A percentile compares a stretch with the other conserved stretches of the same genome.
These are phyloP conservation scores for Crotalus tigris DNA, from an alignment of 2,113 vertebrate species.

Conservation along the genomic window DNA sequence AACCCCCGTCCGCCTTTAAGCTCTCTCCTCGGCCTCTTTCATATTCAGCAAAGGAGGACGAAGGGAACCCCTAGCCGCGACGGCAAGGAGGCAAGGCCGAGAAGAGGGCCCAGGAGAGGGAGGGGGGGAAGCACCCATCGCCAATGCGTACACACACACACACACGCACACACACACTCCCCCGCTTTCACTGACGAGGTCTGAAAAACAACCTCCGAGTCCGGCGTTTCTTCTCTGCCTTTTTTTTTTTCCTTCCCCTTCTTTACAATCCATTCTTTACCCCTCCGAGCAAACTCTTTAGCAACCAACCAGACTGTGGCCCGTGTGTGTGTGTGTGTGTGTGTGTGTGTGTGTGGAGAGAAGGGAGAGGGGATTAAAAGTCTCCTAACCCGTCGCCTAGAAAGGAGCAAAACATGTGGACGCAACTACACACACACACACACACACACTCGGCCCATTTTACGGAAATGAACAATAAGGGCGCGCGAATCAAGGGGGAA, in stretches of 20 bases:
- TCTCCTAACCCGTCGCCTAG: background rate
- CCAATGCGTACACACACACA: background rate
- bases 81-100: background rate
- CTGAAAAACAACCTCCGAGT: background rate
- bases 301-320: background rate
- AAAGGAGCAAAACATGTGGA: background rate
- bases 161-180: no score
- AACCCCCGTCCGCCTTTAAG: constrained; percentile 36
- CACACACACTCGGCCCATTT: background rate
- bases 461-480: background rate
- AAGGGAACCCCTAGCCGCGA: background rate
- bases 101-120: background rate
- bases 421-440: background rate
- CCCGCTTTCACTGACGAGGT: background rate
- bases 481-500: constrained; percentile 50
- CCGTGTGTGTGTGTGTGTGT: no score
- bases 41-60: constrained; percentile 51
- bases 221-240: background rate
- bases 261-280: background rate
- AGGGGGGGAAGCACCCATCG: background rate
- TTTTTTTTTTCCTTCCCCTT: background rate
- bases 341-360: no score
- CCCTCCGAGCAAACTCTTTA: background rate
- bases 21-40: constrained; percentile 59
- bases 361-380: background rate